Base-by-base conservation (phyloP, 2,888 invertebrate genomes). In the Bellardia bayeri region DNA sequence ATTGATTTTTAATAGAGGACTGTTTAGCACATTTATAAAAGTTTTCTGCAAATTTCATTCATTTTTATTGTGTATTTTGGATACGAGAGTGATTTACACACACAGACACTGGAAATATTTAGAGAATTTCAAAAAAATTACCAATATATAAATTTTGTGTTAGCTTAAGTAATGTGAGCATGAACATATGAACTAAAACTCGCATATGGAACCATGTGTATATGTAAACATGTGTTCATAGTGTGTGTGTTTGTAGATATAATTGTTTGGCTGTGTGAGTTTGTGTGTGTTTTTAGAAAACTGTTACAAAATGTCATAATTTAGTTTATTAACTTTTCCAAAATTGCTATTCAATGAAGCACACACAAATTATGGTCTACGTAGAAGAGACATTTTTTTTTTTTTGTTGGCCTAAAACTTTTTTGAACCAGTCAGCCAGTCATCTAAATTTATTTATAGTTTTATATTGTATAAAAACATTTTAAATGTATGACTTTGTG, bases 271-370 rank as follows among this genome's bases (percentile, higher is more conserved):
- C n/a, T 69, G 9, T 69, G 11, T 69, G 3, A 9, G 23, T 42
- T 16, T 68, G 33, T 69, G 13, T 69, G 11, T 68, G 69, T 79
- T 72, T 78, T 54, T 56, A 13, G 74, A 72, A 88, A 89, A 89
- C 86, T 88, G 86, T 82, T 84, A 85, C 85, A 82, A 72, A 88
- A 89, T 89, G 87, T 88, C 89, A 89, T 89, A 89, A 89, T 88
- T 89, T 86, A 89, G 86, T 89, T 89, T 88, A 89, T 88, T 87
- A 89, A 89, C 87, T 89, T 89, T 89, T 88, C 75, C 71, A 61
- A 76, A 88, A 85, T 88, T 88, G 86, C 30, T 85, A 80, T 89
- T 86, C 82, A 87, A 76, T 83, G 80, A 66, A 80, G 86, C 86
- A 76, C 75, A 83, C 66, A 82, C 79, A 86, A 69, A 71, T 82